Conservation (phyloP, 2,888 invertebrate species). For the Troides helena region DNA sequence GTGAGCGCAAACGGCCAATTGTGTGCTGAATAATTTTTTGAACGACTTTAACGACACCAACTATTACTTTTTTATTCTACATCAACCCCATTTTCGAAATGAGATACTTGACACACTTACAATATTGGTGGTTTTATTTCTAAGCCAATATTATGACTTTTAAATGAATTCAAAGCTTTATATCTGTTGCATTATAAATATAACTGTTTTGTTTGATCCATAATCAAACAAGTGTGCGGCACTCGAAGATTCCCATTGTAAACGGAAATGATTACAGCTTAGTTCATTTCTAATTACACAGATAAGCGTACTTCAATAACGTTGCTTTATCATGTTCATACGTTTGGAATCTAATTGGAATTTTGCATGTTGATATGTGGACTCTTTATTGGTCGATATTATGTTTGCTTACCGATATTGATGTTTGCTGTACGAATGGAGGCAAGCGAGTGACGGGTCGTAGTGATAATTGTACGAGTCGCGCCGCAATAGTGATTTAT, state of each 20-base stretch:
- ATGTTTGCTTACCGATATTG: conserved; percentile 76
- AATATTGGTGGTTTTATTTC: too few relatives aligned
- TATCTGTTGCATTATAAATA: conserved; percentile 26
- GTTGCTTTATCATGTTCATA: conserved; percentile 76
- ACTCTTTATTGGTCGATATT: conserved; percentile 78
- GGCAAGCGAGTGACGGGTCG: conserved; percentile 41
- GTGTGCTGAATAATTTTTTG: conserved; percentile 70
- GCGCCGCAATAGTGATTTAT: conserved; percentile 17
- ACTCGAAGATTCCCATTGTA: conserved; percentile 72
- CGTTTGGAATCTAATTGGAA: conserved; percentile 79
- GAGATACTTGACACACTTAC: not conserved
- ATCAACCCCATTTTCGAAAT: conserved; percentile 1
- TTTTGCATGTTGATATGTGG: conserved; percentile 78
- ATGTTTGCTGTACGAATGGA: conserved; percentile 70
- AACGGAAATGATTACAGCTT: conserved; percentile 77
- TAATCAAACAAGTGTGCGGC: conserved; percentile 61
- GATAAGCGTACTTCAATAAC: conserved; percentile 77
- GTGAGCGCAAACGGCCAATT: conserved; percentile 63
- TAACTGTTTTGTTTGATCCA: conserved; percentile 41
- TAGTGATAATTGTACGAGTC: conserved; percentile 26
- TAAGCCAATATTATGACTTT: not conserved
- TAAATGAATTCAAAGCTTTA: conserved; percentile 32
- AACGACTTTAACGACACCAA: conserved; percentile 40
- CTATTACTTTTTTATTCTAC: conserved; percentile 34
- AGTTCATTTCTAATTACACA: conserved; percentile 77